Conservation (phyloP, 1,140 invertebrate genomes). For the Zaprionus davidi region DNA sequence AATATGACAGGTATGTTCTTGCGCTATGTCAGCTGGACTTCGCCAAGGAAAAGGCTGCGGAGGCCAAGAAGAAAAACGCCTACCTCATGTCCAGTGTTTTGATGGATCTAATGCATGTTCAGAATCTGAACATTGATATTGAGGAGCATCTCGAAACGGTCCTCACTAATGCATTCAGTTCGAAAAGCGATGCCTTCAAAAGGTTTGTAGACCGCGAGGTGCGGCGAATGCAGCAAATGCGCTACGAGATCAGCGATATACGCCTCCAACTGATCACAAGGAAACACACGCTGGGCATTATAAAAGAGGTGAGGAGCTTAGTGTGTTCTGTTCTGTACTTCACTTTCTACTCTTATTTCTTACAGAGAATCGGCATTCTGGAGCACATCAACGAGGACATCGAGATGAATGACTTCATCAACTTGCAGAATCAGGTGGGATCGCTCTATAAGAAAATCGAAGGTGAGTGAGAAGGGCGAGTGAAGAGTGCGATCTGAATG, state of each 20-base stretch:
- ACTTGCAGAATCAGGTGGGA: slow-evolving; percentile 57
- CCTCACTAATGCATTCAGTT: background rate
- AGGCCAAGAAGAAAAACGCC: slow-evolving; percentile 23
- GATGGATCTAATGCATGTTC: slow-evolving; percentile 36
- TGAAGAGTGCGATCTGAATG: too few species aligned
- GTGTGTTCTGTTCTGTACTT: too few species aligned
- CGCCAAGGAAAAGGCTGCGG: background rate
- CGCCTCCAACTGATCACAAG: slow-evolving; percentile 53
- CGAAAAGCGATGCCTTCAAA: slow-evolving; percentile 26
- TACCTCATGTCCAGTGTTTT: slow-evolving; percentile 9
- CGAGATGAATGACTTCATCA: slow-evolving; percentile 54
- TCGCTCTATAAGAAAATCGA: slow-evolving; percentile 70
- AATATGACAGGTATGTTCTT: background rate
- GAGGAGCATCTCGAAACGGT: slow-evolving; percentile 27
- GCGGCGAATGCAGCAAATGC: slow-evolving; percentile 30
- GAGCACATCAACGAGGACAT: slow-evolving; percentile 58
- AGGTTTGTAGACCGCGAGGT: slow-evolving; percentile 22
- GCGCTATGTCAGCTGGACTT: slow-evolving; percentile 26
- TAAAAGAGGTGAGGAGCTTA: slow-evolving; percentile 32
- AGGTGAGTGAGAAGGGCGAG: slow-evolving; percentile 36
- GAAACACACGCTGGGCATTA: slow-evolving; percentile 46
- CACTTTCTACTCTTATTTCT: too few species aligned
- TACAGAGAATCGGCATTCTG: slow-evolving; percentile 51
- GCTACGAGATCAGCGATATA: slow-evolving; percentile 62
- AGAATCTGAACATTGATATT: background rate